These are phyloP conservation scores for Drosophila cognata DNA, from an alignment of 2,888 invertebrate species.

Conservation along the genomic window DNA sequence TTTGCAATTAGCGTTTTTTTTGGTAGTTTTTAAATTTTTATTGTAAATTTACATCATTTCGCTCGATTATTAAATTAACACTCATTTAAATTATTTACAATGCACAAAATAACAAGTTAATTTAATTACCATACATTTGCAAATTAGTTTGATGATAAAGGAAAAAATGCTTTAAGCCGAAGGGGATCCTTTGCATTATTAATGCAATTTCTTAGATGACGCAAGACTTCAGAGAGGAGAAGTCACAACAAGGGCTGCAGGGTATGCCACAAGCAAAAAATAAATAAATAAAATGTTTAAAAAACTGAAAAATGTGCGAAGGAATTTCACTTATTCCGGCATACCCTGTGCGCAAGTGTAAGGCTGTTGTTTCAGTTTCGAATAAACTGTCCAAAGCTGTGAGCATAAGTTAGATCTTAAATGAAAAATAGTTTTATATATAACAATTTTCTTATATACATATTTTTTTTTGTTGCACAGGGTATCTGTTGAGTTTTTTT, in stretches of 20 bases:
- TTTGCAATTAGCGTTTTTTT: conserved; percentile 61
- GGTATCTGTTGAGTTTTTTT: background rate
- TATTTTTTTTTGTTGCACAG: background rate
- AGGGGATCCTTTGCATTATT: conserved; percentile 57
- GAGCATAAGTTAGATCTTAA: background rate
- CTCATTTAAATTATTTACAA: conserved; percentile 8
- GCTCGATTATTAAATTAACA: conserved; percentile 41
- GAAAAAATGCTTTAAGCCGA: background rate
- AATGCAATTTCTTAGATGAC: conserved; percentile 62
- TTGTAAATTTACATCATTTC: conserved; percentile 48
- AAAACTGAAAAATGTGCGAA: conserved; percentile 55
- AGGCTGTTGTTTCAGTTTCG: background rate
- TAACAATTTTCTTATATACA: background rate
- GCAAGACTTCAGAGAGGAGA: conserved; percentile 4
- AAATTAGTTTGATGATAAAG: conserved; percentile 17
- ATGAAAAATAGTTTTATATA: background rate
- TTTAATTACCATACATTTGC: conserved; percentile 40
- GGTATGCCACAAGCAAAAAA: conserved; percentile 23
- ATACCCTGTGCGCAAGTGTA: conserved; percentile 26
- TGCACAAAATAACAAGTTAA: conserved; percentile 41
- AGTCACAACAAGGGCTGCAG: conserved; percentile 32
- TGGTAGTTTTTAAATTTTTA: conserved; percentile 41
- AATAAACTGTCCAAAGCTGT: too few relatives aligned
- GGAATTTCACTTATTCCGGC: conserved; percentile 25
- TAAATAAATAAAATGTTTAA: conserved; percentile 31